These are phyloP conservation scores for Lycocorax pyrrhopterus DNA, from an alignment of 2,113 vertebrate species.

Conservation along the genomic window DNA sequence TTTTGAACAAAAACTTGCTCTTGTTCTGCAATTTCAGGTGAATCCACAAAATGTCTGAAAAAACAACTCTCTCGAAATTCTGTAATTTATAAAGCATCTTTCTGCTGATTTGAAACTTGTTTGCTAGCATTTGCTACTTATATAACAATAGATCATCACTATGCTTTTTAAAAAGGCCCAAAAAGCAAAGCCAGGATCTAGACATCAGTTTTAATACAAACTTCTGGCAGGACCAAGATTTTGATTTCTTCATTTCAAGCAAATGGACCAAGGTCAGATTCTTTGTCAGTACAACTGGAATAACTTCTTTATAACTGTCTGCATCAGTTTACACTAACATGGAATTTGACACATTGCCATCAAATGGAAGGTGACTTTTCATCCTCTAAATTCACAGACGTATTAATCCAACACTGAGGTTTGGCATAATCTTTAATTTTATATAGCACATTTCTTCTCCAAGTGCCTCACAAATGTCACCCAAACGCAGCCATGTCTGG, in stretches of 20 bases:
- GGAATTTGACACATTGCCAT: constrained; percentile 36
- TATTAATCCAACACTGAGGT: constrained; percentile 45
- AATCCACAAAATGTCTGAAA: background rate
- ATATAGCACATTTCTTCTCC: constrained; percentile 43
- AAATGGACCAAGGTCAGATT: background rate
- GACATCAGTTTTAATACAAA: background rate
- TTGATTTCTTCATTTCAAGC: background rate
- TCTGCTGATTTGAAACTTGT: background rate
- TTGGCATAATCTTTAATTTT: constrained; percentile 54
- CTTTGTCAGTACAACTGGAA: constrained; percentile 25
- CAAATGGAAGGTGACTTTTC: constrained; percentile 49
- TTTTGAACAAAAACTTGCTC: background rate
- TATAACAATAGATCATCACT: background rate
- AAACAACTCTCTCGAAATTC: background rate
- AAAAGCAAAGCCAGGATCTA: background rate
- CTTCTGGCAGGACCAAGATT: background rate
- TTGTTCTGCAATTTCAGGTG: background rate
- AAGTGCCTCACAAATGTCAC: constrained; percentile 47
- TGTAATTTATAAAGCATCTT: background rate
- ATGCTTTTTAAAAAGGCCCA: background rate
- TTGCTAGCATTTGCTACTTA: background rate
- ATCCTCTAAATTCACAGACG: constrained; percentile 24
- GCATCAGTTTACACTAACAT: constrained; percentile 4
- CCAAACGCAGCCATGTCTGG: constrained; percentile 25
- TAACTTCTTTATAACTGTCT: constrained; percentile 23